Base-by-base conservation (phyloP, 2,797 vertebrate genomes). In the Salmo trutta region DNA sequence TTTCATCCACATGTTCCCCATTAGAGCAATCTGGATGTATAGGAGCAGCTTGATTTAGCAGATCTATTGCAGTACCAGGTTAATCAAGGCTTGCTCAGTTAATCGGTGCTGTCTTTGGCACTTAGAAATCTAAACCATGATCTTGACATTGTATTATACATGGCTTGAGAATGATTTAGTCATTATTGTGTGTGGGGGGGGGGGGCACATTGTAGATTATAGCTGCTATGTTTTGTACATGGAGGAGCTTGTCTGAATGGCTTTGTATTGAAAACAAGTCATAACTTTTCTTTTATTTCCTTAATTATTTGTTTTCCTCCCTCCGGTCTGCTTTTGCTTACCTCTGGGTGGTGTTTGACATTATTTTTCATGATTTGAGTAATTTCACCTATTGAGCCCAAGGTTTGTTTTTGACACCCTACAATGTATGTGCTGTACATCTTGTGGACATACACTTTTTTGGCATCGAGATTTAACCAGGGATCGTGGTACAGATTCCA, bases 81-180 rank as follows among this genome's bases (percentile, higher is more conserved):
- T 12, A n/a, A 65, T 74, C 47, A 53, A 77, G 59, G 59, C 59
- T 52, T 71, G 77, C 33, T 70, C 10, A 0, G 19, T 75, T 74
- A 1, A 36, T 81, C 73, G 2, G 3, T 31, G 70, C 53, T 77
- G 77, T 76, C 51, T 70, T 21, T 19, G 67, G 29, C 51, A 21
- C 76, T 36, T 74, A 84, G 64, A 54, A 51, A n/a, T 56, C 56
- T 75, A 76, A 47, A 68, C 75, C 70, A 77, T 33, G 8, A 82
- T 83, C 75, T 79, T 83, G 27, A 56, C 27, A 5, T 81, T 79
- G 67, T 78, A 62, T 62, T 62, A 47, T 47, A 4, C 56, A 5
- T 69, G 65, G 73, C 73, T 78, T 79, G 47, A 79, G 31, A 76
- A 75, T 36, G 74, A 36, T 85, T 66, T 62, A 7, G 54, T 59